Base-by-base conservation (phyloP, 2,888 invertebrate species). In the Cosmorhoe ocellata region DNA sequence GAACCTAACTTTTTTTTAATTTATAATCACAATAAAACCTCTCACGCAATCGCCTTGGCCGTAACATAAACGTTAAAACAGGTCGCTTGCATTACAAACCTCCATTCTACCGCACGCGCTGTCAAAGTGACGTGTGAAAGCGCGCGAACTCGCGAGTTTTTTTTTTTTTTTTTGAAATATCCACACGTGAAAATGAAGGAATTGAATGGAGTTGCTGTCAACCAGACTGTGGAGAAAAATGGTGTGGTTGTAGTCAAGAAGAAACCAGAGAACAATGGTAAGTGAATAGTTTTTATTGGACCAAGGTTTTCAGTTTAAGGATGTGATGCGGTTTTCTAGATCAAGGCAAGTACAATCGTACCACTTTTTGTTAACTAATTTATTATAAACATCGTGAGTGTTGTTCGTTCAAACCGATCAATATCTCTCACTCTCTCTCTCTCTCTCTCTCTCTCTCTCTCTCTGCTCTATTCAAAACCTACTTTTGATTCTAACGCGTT, bases 61-160 rank as follows among this genome's bases (percentile, higher is more conserved):
- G 69, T 72, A 71, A 61, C 56, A 6, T 32, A 24, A 22, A 12
- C 31, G 64, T 66, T 66, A 66, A 66, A 70, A 71, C 73, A 57
- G 64, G 75, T 72, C 71, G 33, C 62, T 61, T 69, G 74, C 73
- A 76, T 74, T 65, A 79, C 61, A 77, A 73, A 68, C 68, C 79
- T 73, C 78, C 77, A 76, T 68, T 68, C 51, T 58, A 58, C 59
- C 64, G 30, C 51, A 32, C 9, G 69, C 59, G 58, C 68, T 82
- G 82, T 83, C 83, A 84, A 81, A 84, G 84, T 87, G 86, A 87
- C 86, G 79, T 84, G 74, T 71, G 58, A 76, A 79, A 81, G 69
- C 76, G 82, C 86, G 87, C 80, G 77, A 81, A 84, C 59, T 47
- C 60, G 60, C 57, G 58, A 51, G 57, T 54, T 56, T 47, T 24